Evolutionary conservation across 2,888 invertebrate species (phyloP), one percentile per base, ranked within the genome.

Genomic region (Zaprionus obscuricornis): DNA sequence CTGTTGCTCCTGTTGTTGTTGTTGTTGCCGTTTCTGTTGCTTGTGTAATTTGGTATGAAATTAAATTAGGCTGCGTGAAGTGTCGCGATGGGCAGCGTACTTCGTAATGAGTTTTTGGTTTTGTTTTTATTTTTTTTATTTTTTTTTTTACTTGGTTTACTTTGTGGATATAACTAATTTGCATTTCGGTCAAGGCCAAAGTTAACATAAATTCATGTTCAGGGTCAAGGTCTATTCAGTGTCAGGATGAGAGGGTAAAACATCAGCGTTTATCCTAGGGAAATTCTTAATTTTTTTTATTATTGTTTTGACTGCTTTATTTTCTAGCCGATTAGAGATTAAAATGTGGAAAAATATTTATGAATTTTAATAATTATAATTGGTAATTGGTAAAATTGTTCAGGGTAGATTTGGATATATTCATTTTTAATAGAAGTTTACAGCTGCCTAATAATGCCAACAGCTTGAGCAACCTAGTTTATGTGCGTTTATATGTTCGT

Each of bases 181-280:
- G 76, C 82, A 85, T 82, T 66, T 67, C 55, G 86, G 83, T 85
- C 85, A 86, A 85, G 87, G 87, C 68, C 81, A 74, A 66, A 63
- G 70, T 42, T 65, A 69, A 74, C 47, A 70, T 65, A 54, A 67
- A 74, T 73, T 77, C 29, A 34, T 10, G 55, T 37, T 71, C 74
- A 65, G 51, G 49, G 46, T 39, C 59, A 43, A 27, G 6, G 33
- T 39, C n/a, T n/a, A n/a, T n/a, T n/a, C n/a, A n/a, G n/a, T n/a
- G n/a, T n/a, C n/a, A n/a, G n/a, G n/a, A n/a, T n/a, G n/a, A n/a
- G n/a, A n/a, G n/a, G n/a, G n/a, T n/a, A n/a, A n/a, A n/a, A n/a
- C n/a, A n/a, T n/a, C 50, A 16, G 18, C 1, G 8, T 17, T 34
- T 46, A 17, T 16, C 24, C 11, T 16, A 4, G 22, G 8, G 4